These are phyloP conservation scores for Tenthredo livida DNA, from an alignment of 2,888 invertebrate genomes.

Conservation along the genomic window DNA sequence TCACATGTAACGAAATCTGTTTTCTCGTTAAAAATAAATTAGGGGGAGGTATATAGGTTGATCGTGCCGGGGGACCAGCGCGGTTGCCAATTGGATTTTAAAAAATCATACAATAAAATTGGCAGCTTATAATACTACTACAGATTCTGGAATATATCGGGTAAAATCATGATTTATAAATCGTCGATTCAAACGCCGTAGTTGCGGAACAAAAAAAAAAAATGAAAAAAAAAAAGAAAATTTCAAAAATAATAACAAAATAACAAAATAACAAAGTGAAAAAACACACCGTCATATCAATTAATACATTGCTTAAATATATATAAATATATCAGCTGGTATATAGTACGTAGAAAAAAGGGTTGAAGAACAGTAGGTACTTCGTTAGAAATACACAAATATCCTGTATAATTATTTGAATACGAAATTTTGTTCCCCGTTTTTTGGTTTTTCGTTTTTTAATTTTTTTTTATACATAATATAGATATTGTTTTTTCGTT, in stretches of 20 bases:
- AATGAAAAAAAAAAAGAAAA: neutral
- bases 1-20: neutral
- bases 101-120: too few relatives aligned
- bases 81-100: neutral
- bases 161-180: too few relatives aligned
- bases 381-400: neutral
- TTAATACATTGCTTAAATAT: neutral
- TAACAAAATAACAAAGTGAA: neutral
- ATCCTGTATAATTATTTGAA: neutral
- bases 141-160: too few relatives aligned
- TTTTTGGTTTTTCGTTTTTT: too few relatives aligned
- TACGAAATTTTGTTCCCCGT: too few relatives aligned
- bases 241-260: neutral
- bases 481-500: neutral
- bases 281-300: neutral
- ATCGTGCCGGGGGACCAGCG: neutral
- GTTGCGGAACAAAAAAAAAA: neutral
- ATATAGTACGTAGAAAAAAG: neutral
- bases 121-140: too few relatives aligned
- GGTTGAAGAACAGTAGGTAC: neutral
- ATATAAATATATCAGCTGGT: too few relatives aligned
- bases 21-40: constrained; percentile 14
- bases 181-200: too few relatives aligned
- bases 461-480: neutral
- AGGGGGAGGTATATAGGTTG: neutral